Conservation (phyloP, 2,797 vertebrate species). For the Pteronotus mesoamericanus region DNA sequence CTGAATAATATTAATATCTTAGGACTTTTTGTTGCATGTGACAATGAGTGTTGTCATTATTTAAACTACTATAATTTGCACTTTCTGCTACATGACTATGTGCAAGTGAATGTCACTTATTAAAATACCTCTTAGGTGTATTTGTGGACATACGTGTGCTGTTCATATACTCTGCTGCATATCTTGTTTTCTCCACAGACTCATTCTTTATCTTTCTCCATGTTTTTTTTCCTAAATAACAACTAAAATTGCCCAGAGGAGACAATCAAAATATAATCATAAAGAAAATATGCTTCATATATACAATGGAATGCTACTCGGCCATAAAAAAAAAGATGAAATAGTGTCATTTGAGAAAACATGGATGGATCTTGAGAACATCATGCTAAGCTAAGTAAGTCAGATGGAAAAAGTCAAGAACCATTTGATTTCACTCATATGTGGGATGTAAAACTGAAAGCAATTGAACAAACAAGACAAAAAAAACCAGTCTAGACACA, state of each 20-base stretch:
- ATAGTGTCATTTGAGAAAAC: not conserved
- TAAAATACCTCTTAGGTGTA: not conserved
- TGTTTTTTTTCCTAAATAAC: not conserved
- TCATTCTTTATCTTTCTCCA: not conserved
- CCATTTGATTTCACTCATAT: not conserved
- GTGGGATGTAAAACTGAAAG: not conserved
- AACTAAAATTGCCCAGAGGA: not conserved
- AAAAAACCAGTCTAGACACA: not conserved
- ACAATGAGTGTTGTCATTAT: not conserved
- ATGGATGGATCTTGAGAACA: not conserved
- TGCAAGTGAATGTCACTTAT: not conserved
- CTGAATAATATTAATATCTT: not conserved
- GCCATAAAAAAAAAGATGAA: not conserved
- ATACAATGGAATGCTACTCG: not conserved
- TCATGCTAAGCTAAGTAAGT: not conserved
- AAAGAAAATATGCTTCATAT: not conserved
- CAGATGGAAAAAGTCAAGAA: not conserved
- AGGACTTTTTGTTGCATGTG: not conserved
- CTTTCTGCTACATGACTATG: not conserved
- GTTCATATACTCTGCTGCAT: too few species aligned
- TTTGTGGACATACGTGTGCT: not conserved
- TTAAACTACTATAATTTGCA: not conserved
- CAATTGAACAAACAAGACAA: not conserved
- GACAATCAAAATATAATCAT: not conserved
- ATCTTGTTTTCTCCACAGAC: not conserved